Evolutionary conservation across 2,113 vertebrate genomes (phyloP).

Genomic region (Lethenteron reissneri): DNA sequence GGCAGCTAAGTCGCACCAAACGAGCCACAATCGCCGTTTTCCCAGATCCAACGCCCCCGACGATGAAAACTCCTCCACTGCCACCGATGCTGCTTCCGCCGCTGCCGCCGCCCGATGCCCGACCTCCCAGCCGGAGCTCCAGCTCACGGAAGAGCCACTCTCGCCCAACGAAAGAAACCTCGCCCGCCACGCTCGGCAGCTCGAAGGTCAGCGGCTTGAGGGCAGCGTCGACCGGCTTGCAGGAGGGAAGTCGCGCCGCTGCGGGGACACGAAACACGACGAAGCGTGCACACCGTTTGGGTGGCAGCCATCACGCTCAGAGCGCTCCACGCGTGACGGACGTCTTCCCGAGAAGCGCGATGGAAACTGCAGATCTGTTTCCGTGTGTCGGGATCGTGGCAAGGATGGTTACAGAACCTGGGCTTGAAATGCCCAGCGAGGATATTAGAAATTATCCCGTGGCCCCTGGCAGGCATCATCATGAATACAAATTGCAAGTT

Average conservation of each 20-base stretch:
- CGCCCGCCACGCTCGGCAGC: slow-evolving; percentile 89
- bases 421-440: too few species aligned
- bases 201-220: slow-evolving; percentile 85
- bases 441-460: too few species aligned
- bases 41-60: slow-evolving; percentile 74
- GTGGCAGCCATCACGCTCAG: too few species aligned
- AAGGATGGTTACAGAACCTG: too few species aligned
- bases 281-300: too few species aligned
- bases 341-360: too few species aligned
- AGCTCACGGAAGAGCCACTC: slow-evolving; percentile 76
- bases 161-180: slow-evolving; percentile 79
- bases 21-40: slow-evolving; percentile 82
- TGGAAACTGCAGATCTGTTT: too few species aligned
- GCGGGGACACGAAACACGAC: slow-evolving; percentile 8
- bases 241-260: slow-evolving; percentile 58
- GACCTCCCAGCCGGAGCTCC: slow-evolving; percentile 45
- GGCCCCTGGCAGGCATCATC: too few species aligned
- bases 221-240: slow-evolving; percentile 87
- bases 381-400: too few species aligned
- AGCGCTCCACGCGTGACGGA: too few species aligned
- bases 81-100: too few species aligned
- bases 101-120: slow-evolving; percentile 3
- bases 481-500: too few species aligned
- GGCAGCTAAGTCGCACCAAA: slow-evolving; percentile 83
- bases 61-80: slow-evolving; percentile 32